A percentile compares a stretch with the other conserved stretches of the same genome.
phyloP scores from a whole-genome alignment of 2,113 vertebrate species.

The Tauraco erythrolophus region DNA sequence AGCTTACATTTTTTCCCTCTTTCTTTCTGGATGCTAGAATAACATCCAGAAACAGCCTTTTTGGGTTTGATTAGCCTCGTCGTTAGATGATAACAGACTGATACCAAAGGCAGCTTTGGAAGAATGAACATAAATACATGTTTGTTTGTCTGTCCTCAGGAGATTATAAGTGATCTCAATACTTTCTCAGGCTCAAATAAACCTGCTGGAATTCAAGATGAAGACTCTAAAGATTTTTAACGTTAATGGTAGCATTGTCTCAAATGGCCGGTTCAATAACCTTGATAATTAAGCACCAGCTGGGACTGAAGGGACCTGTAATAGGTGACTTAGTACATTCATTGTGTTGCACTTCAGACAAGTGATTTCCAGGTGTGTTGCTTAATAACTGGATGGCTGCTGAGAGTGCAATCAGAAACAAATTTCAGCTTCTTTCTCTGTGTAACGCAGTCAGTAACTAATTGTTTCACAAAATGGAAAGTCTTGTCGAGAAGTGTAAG shows the following conservation, averaged over 20 bases:
- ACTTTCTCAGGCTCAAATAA: slow-evolving; percentile 20
- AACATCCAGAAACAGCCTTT: background rate
- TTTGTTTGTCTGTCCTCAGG: background rate
- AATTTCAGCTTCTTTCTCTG: background rate
- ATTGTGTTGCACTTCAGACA: background rate
- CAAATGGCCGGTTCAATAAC: background rate
- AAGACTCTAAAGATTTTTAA: slow-evolving; percentile 6
- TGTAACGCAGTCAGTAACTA: slow-evolving; percentile 32
- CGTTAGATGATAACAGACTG: background rate
- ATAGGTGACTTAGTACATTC: background rate
- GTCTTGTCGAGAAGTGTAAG: background rate
- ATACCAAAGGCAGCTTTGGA: background rate
- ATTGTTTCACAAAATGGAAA: slow-evolving; percentile 14
- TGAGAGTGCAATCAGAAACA: background rate
- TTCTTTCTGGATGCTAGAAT: background rate
- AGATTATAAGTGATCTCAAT: background rate
- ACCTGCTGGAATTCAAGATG: background rate
- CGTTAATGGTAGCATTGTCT: background rate
- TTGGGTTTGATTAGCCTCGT: background rate
- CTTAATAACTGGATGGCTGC: background rate
- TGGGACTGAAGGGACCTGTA: background rate
- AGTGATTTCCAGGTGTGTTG: slow-evolving; percentile 29
- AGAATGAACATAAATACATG: background rate
- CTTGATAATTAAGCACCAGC: slow-evolving; percentile 35
- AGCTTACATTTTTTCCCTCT: background rate